Evolutionary conservation across 2,888 invertebrate species (phyloP).

Genomic region (Tribolium freemani): DNA sequence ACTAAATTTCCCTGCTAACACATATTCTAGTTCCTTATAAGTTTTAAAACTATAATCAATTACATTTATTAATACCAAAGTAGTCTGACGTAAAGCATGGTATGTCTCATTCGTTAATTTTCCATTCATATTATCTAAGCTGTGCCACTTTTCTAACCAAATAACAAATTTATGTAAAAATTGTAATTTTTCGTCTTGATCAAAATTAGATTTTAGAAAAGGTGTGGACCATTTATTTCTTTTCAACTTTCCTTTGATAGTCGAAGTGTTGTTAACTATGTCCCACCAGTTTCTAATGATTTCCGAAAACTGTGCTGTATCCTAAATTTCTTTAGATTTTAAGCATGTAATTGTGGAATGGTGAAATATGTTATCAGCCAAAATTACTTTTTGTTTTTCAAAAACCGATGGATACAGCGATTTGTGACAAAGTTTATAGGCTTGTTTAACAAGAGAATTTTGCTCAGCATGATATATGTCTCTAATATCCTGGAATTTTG

Average conservation of each 20-base stretch:
- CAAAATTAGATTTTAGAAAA: background rate
- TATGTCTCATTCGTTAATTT: conserved; percentile 36
- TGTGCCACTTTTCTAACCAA: conserved; percentile 42
- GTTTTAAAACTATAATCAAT: conserved; percentile 33
- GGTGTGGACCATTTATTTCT: conserved; percentile 30
- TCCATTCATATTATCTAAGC: conserved; percentile 19
- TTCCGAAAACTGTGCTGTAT: conserved; percentile 41
- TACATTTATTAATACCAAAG: conserved; percentile 28
- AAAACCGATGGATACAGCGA: conserved; percentile 37
- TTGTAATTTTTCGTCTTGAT: conserved; percentile 15
- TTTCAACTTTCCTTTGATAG: conserved; percentile 40
- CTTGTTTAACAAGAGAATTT: conserved; percentile 34
- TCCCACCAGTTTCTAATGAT: conserved; percentile 45
- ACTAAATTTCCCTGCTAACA: conserved; percentile 38
- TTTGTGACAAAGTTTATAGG: conserved; percentile 42
- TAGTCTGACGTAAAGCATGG: conserved; percentile 28
- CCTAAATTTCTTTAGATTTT: conserved; percentile 16
- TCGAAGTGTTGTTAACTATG: conserved; percentile 41
- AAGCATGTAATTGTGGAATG: conserved; percentile 40
- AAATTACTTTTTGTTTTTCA: conserved; percentile 42
- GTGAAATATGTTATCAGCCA: conserved; percentile 44
- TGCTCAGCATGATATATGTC: conserved; percentile 31
- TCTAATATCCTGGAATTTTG: conserved; percentile 30
- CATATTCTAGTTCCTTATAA: conserved; percentile 22
- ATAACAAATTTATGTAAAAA: conserved; percentile 36